Evolutionary conservation across 2,113 vertebrate genomes (phyloP).

Genomic region (Tapirus terrestris): DNA sequence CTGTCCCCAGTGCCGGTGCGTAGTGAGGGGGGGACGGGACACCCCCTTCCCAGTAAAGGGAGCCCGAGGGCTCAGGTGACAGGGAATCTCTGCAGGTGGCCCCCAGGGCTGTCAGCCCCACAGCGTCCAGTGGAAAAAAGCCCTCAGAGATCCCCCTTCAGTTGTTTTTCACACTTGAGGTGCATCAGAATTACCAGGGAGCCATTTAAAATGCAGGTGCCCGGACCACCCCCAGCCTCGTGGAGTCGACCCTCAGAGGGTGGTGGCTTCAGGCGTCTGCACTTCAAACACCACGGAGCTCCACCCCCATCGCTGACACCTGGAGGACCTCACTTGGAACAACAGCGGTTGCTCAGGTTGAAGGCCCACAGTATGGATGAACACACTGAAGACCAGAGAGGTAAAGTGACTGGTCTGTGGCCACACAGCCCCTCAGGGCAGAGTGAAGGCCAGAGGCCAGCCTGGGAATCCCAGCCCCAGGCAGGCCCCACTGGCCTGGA

Average conservation of each 20-base stretch:
- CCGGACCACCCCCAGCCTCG: fast-evolving
- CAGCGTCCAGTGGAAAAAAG: fast-evolving
- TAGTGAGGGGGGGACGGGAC: neutral
- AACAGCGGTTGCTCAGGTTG: neutral
- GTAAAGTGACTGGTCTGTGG: neutral
- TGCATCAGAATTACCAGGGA: fast-evolving
- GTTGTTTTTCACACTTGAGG: neutral
- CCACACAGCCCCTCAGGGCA: neutral
- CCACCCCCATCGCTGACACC: neutral
- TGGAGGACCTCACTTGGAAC: neutral
- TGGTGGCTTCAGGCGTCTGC: neutral
- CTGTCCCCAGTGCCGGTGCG: neutral
- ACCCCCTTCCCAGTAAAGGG: neutral
- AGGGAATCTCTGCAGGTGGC: neutral
- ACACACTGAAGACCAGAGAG: neutral
- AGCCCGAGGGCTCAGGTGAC: neutral
- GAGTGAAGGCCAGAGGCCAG: neutral
- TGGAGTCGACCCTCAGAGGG: fast-evolving
- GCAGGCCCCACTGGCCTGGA: too few species aligned
- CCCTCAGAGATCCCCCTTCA: neutral
- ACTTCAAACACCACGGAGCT: fast-evolving
- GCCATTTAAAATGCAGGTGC: neutral
- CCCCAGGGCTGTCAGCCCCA: neutral
- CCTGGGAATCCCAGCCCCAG: neutral
- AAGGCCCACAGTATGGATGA: fast-evolving